These are phyloP conservation scores for Astreopora myriophthalma DNA, from an alignment of 64 coral and sea anemone genomes.

Conservation along the genomic window DNA sequence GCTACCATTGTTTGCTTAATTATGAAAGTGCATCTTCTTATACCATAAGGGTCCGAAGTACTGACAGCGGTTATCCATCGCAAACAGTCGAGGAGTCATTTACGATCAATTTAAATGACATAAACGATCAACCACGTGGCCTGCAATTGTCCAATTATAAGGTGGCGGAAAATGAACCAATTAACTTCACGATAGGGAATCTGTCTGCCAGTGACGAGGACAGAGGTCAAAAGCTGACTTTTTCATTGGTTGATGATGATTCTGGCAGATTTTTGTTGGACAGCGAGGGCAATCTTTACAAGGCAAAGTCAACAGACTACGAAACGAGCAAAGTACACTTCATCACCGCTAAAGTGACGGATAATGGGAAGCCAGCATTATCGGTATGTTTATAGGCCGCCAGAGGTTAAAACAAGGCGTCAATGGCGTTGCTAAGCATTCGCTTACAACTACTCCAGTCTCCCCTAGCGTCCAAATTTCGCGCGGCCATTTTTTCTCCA, in stretches of 20 bases:
- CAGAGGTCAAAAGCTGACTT: conserved; percentile 62
- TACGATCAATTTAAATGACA: conserved; percentile 54
- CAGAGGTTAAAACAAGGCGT: no score
- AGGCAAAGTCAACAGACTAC: conserved; percentile 70
- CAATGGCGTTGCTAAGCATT: no score
- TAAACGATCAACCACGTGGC: conserved; percentile 72
- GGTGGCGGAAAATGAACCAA: conserved; percentile 61
- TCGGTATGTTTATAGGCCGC: conserved; percentile 32
- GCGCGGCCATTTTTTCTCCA: no score
- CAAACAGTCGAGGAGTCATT: conserved; percentile 32
- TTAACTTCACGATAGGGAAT: conserved; percentile 47
- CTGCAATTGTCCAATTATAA: conserved; percentile 66
- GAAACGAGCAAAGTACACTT: conserved; percentile 73
- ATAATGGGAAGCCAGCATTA: conserved; percentile 49
- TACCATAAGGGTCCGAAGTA: conserved; percentile 66
- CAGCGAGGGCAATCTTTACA: conserved; percentile 54
- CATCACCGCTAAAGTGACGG: conserved; percentile 53
- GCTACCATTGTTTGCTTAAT: conserved; percentile 72
- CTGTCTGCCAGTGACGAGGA: conserved; percentile 74
- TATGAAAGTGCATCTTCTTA: conserved; percentile 69
- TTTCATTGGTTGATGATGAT: conserved; percentile 70
- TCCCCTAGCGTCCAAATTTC: no score
- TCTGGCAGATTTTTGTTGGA: conserved; percentile 67
- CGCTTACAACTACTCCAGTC: no score
- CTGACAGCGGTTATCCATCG: conserved; percentile 71